Evolutionary conservation across 2,888 invertebrate genomes (phyloP).

Genomic region (Hanleya hanleyi): DNA sequence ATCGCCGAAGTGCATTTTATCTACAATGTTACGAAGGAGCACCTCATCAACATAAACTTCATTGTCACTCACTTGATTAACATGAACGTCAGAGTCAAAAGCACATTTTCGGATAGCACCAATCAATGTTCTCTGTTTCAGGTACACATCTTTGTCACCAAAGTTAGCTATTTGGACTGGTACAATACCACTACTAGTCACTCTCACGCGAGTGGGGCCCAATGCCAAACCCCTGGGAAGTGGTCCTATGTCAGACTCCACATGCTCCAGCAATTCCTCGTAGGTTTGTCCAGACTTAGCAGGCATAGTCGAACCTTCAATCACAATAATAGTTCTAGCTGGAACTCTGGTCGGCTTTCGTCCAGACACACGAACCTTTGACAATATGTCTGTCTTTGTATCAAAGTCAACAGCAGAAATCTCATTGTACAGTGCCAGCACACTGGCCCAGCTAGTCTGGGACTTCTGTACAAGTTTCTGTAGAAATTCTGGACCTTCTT

Average conservation of each 20-base stretch:
- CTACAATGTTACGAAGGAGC: not conserved
- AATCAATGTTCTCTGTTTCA: not conserved
- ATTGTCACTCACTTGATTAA: not conserved
- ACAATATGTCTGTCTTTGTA: not conserved
- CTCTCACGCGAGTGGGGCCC: not conserved
- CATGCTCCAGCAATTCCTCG: not conserved
- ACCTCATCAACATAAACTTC: not conserved
- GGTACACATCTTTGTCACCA: slow-evolving; percentile 7
- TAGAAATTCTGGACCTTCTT: not conserved
- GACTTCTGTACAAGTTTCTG: too few species aligned
- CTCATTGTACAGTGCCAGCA: too few species aligned
- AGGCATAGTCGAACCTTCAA: not conserved
- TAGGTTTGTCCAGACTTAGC: not conserved
- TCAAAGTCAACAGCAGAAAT: too few species aligned
- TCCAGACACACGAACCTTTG: not conserved
- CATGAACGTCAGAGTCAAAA: not conserved
- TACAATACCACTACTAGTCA: not conserved
- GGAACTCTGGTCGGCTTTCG: not conserved
- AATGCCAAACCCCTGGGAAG: not conserved
- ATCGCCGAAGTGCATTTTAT: not conserved
- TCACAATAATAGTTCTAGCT: not conserved
- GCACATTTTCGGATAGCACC: not conserved
- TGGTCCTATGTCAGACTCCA: not conserved
- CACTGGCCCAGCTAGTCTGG: too few species aligned
- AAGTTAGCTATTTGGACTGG: slow-evolving; percentile 11